Percentiles rank a stretch among this genome's conserved stretches.
Evolutionary conservation across 2,888 invertebrate species (phyloP).

Genomic region (Drosophila acutilabella): DNA sequence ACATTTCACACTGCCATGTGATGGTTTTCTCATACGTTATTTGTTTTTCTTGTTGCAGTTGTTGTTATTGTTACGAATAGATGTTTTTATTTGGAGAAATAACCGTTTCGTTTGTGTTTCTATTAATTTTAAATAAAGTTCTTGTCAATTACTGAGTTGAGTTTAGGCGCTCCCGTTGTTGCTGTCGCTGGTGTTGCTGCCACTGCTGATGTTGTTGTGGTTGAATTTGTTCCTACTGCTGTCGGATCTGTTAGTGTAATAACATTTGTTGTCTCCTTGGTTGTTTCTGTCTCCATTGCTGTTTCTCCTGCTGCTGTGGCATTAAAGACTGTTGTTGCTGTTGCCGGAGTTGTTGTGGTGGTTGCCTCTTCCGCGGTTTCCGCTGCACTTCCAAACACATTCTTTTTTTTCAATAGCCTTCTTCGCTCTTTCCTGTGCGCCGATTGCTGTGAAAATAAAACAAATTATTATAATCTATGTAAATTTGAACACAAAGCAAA

Average conservation of each 20-base stretch:
- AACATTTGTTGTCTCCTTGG: slow-evolving; percentile 43
- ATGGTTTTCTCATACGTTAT: slow-evolving; percentile 51
- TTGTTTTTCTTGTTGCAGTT: slow-evolving; percentile 26
- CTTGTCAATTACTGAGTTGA: slow-evolving; percentile 60
- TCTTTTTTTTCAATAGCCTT: slow-evolving; percentile 64
- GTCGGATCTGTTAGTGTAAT: slow-evolving; percentile 7
- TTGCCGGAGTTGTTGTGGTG: slow-evolving; percentile 35
- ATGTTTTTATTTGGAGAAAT: slow-evolving; percentile 61
- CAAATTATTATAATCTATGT: not conserved
- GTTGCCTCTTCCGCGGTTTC: slow-evolving; percentile 40
- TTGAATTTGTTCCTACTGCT: slow-evolving; percentile 30
- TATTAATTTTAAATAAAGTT: slow-evolving; percentile 60
- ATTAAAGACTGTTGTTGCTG: slow-evolving; percentile 51
- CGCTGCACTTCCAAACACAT: slow-evolving; percentile 42
- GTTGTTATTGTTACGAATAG: slow-evolving; percentile 47
- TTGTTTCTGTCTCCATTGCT: slow-evolving; percentile 32
- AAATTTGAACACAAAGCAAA: not conserved
- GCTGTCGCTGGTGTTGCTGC: slow-evolving; percentile 32
- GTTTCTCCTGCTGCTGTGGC: slow-evolving; percentile 21
- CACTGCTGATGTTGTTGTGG: slow-evolving; percentile 30
- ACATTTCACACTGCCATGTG: slow-evolving; percentile 41
- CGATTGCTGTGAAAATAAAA: slow-evolving; percentile 47
- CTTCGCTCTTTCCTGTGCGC: slow-evolving; percentile 62
- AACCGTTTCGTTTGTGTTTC: slow-evolving; percentile 42
- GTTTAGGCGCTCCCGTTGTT: slow-evolving; percentile 63